Evolutionary conservation across 2,888 invertebrate species (phyloP).

Genomic region (Xanthia togata): DNA sequence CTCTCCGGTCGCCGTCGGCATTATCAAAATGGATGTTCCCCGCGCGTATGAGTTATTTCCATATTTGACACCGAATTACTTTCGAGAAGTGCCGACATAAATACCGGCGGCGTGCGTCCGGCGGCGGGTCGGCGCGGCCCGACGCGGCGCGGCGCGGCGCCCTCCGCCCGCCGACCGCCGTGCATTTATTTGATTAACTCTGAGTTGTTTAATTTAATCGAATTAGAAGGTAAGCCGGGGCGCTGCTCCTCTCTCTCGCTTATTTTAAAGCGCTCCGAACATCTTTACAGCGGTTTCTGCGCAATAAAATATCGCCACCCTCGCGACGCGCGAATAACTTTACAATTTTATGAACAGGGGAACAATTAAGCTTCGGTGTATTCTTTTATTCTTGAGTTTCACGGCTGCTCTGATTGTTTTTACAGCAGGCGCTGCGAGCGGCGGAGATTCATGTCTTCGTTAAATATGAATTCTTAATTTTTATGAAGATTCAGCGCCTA

Average conservation of each 20-base stretch:
- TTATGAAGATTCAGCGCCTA: constrained; percentile 86
- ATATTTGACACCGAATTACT: constrained; percentile 91
- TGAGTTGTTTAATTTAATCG: constrained; percentile 91
- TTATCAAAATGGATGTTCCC: constrained; percentile 90
- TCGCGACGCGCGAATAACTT: constrained; percentile 87
- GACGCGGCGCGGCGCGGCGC: constrained; percentile 63
- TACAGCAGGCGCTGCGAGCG: constrained; percentile 78
- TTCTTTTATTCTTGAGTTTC: constrained; percentile 88
- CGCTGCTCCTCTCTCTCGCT: constrained; percentile 79
- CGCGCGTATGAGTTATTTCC: constrained; percentile 90
- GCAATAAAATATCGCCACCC: constrained; percentile 90
- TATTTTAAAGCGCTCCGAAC: constrained; percentile 89
- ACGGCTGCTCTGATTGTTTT: constrained; percentile 87
- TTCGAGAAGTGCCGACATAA: constrained; percentile 90
- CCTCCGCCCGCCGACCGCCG: constrained; percentile 79
- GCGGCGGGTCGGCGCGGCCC: constrained; percentile 62
- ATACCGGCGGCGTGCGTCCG: constrained; percentile 79
- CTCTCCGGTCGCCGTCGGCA: constrained; percentile 88
- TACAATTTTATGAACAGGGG: constrained; percentile 90
- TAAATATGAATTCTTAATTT: constrained; percentile 89
- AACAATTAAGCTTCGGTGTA: constrained; percentile 88
- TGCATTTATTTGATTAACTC: constrained; percentile 91
- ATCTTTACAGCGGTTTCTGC: constrained; percentile 90
- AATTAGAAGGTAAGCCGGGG: constrained; percentile 88
- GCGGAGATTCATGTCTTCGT: constrained; percentile 86